A percentile compares a stretch with the other conserved stretches of the same genome.
These are phyloP conservation scores for Alethe castanea DNA, from an alignment of 2,113 vertebrate genomes.

Conservation along the genomic window DNA sequence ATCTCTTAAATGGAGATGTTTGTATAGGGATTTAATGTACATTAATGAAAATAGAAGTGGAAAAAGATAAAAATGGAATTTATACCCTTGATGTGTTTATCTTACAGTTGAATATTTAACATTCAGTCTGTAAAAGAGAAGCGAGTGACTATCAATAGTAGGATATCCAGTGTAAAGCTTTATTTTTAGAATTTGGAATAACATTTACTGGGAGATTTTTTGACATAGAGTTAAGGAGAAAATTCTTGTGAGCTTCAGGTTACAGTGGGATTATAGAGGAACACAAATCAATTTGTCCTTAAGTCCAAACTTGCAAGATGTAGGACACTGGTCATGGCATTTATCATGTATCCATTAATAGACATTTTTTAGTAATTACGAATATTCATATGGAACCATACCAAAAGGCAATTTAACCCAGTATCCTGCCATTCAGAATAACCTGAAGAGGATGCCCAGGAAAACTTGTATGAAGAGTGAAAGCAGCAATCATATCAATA, in stretches of 20 bases:
- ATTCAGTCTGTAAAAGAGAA: not conserved
- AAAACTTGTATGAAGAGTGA: not conserved
- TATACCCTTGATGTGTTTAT: not conserved
- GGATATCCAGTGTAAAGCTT: not conserved
- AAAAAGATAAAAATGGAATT: not conserved
- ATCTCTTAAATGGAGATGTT: not conserved
- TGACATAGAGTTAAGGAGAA: not conserved
- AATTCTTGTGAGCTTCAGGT: not conserved
- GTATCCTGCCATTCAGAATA: not conserved
- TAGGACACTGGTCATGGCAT: not conserved
- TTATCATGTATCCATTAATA: not conserved
- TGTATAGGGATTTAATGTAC: rapidly evolving
- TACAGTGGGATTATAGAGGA: not conserved
- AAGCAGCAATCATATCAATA: not conserved
- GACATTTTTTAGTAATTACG: not conserved
- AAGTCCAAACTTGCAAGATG: not conserved
- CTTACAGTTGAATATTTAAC: not conserved
- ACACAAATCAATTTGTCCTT: not conserved
- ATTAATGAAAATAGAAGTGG: not conserved
- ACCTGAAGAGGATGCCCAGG: not conserved
- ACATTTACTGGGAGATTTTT: not conserved
- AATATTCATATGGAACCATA: not conserved
- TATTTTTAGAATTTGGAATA: not conserved
- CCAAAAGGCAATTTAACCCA: not conserved
- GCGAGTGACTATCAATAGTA: not conserved